Evolutionary conservation across 2,888 invertebrate species (phyloP), one percentile per base, ranked within the genome.

Genomic region (Acleris cristana): DNA sequence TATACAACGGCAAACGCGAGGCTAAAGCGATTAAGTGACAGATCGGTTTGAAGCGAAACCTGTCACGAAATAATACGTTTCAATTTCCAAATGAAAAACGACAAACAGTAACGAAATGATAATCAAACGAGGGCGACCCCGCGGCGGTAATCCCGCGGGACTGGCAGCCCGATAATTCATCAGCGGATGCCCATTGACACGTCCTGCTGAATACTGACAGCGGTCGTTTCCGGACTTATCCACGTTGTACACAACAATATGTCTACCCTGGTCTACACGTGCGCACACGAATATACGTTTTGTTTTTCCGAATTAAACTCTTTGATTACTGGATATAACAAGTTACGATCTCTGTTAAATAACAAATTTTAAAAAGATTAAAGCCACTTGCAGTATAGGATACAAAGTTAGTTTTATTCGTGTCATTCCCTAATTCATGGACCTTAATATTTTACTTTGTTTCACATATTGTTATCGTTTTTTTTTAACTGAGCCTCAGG

Each of bases 191-290:
- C 75, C 75, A 79, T 77, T 79, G 76, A 79, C 78, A 76, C 73
- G 76, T 74, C 73, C 72, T 75, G 74, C 75, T 76, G 76, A 79
- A 77, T 76, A 76, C 76, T 77, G 77, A 75, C 78, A 76, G 73
- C 73, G 76, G 75, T 73, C 74, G 73, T 68, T 73, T 71, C 74
- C 72, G 74, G 77, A 75, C 72, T 70, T 74, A 73, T 73, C 72
- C 73, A 71, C 74, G 72, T 71, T 70, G 70, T 72, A 71, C 73
- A 67, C 74, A 71, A 72, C 64, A 70, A 58, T 68, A 67, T 70
- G 61, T 64, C 49, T 66, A 66, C 55, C 61, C 52, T 30, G 21
- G 34, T 34, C 34, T 10, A 34, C 34, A 10, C 40, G 5, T 12
- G 10, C 14, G 3, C 54, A 40, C 49, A 34, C 16, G 30, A 56